Conservation (phyloP, 2,113 vertebrate genomes). For the Gavia stellata region DNA sequence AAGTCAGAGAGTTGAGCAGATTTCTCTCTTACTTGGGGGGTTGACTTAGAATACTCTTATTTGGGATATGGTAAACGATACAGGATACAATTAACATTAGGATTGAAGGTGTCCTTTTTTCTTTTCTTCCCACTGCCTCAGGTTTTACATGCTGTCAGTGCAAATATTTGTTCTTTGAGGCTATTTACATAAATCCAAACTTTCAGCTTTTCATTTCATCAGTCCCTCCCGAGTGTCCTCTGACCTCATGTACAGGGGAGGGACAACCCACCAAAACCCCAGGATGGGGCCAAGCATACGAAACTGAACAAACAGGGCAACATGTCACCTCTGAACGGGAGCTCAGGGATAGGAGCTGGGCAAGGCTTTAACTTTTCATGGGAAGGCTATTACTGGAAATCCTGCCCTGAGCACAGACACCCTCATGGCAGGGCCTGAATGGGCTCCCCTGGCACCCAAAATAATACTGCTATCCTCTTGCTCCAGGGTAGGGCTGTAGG, state of each 20-base stretch:
- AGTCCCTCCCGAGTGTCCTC: no score
- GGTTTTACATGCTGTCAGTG: not conserved
- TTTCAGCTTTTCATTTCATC: not conserved
- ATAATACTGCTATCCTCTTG: not conserved
- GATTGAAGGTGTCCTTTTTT: not conserved
- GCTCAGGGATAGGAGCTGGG: not conserved
- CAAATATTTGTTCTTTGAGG: not conserved
- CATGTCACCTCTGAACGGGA: not conserved
- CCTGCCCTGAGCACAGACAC: not conserved
- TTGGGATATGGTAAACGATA: not conserved
- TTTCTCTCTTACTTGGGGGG: not conserved
- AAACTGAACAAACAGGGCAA: not conserved
- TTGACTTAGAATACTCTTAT: not conserved
- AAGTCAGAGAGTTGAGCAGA: not conserved
- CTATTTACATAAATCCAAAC: not conserved
- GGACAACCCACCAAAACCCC: not conserved
- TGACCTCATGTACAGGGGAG: not conserved
- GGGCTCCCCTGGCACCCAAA: not conserved
- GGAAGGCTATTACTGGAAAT: not conserved
- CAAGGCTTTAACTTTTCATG: not conserved
- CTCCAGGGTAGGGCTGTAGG: not conserved
- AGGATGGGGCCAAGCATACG: not conserved
- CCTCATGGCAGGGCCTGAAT: not conserved
- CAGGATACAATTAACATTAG: not conserved
- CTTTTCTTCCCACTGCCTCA: not conserved